Evolutionary conservation across 2,888 invertebrate species (phyloP), one percentile per base, ranked within the genome.

Genomic region (Euproctis similis): DNA sequence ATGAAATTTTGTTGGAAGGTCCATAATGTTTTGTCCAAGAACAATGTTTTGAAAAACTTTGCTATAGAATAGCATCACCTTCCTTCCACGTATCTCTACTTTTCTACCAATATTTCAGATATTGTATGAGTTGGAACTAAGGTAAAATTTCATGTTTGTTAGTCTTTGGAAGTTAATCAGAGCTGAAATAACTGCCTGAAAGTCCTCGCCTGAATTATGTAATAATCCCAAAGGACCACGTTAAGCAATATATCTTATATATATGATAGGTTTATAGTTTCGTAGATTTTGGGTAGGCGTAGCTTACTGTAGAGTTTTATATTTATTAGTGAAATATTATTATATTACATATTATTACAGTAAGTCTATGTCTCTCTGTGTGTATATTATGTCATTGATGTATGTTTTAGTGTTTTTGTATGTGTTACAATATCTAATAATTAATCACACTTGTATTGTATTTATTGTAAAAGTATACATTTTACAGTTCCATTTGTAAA

Each of bases 211-310:
- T 75, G n/a, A 70, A 65, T 56, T 57, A 58, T n/a, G n/a, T 67
- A 66, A 69, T 63, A 65, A 71, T 65, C 71, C 76, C 74, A 75
- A 77, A 59, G 82, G 81, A 84, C 81, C 82, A 84, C 58, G 64
- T 69, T 77, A 80, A 82, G 81, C 82, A 82, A 82, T 81, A 81
- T 69, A 64, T 66, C 46, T n/a, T 74, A 57, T 73, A 66, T 73
- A 70, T 73, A 70, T 70, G 55, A 70, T 77, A 77, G 67, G 55
- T 64, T 67, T 66, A 68, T 58, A 70, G 62, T 61, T 67, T 67
- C 67, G 62, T 72, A 76, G 64, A 57, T 46, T 53, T 58, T 53
- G 49, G n/a, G 67, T 80, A 75, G 74, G 62, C 64, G 63, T 80
- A 80, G 77, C 74, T 72, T 73, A 75, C 62, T 44, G 52, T 78